Conservation (phyloP, 2,888 invertebrate genomes). For the Eurois occulta region DNA sequence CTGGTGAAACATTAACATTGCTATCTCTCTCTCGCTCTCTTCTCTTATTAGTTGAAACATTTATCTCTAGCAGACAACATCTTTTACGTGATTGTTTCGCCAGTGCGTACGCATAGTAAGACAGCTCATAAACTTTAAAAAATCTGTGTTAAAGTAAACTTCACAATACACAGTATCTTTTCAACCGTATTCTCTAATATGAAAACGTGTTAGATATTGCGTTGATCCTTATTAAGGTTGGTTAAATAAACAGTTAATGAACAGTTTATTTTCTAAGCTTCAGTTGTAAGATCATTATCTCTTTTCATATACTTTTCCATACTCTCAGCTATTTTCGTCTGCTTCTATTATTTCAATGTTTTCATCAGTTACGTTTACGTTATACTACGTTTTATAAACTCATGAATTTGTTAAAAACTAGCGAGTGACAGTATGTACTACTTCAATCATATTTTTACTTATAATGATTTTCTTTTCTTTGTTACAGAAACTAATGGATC, state of each 20-base stretch:
- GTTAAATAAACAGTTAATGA: slow-evolving; percentile 16
- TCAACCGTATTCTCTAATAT: not conserved
- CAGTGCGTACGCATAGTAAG: not conserved
- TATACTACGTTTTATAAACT: no score
- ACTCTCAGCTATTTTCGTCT: not conserved
- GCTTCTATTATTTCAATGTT: not conserved
- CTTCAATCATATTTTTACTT: not conserved
- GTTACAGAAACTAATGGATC: slow-evolving; percentile 89
- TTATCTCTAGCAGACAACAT: not conserved
- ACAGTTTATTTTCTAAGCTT: slow-evolving; percentile 2
- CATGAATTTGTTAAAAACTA: not conserved
- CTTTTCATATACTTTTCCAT: not conserved
- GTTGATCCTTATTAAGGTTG: not conserved
- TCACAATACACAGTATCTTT: not conserved
- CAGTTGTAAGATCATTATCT: not conserved
- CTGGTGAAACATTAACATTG: not conserved
- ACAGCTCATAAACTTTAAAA: not conserved
- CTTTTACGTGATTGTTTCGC: not conserved
- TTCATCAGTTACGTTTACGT: not conserved
- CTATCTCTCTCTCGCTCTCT: not conserved
- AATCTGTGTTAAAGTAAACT: not conserved
- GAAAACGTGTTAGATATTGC: not conserved
- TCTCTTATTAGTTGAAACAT: not conserved
- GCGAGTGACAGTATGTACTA: no score
- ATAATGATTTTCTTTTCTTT: slow-evolving; percentile 65